Evolutionary conservation across 2,797 vertebrate genomes (phyloP), one percentile per base, ranked within the genome.

Genomic region (Xenops minutus): DNA sequence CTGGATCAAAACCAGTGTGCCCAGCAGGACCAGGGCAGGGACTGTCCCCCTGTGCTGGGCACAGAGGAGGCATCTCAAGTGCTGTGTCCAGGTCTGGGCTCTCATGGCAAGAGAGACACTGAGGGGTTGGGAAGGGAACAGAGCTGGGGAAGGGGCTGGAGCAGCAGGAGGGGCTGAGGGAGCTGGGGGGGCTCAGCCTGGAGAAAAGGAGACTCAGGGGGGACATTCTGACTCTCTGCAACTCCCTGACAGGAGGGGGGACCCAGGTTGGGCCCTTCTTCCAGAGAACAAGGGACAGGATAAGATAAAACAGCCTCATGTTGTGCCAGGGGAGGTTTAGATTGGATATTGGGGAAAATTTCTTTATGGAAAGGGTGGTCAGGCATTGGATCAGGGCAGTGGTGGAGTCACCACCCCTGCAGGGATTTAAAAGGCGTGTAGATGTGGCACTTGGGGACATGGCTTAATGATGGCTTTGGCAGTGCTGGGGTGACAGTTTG

Each of bases 191-290:
- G 44, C 44, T 44, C 44, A 44, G 44, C 18, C 44, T 44, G 44
- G 44, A 44, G 44, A 44, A 44, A 71, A 78, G 30, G 14, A 78
- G 34, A 20, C 1, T 32, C 24, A 21, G 56, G 21, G 10, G 34
- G 17, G 6, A 30, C 17, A 24, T 46, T 46, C 3, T 37, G 0
- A 0, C 9, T 71, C 5, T 39, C 7, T 12, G 2, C 26, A 71
- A 4, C 17, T 21, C 34, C 73, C 34, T 63, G 64, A 36, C 34
- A 77, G 41, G 34, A 69, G 30, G 11, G 24, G 7, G 5, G 1
- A 69, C 9, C 21, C 0, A 0, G 48, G 7, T 37, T 8, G 2
- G 46, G 39, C 63, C 46, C 39, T 11, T n/a, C 23, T 61, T 54
- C 22, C n/a, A 77, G 6, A 10, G 16, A 76, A 46, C 63, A 59